Evolutionary conservation across 1,140 invertebrate genomes (phyloP), one percentile per base, ranked within the genome.

Genomic region (Carposina sasakii): DNA sequence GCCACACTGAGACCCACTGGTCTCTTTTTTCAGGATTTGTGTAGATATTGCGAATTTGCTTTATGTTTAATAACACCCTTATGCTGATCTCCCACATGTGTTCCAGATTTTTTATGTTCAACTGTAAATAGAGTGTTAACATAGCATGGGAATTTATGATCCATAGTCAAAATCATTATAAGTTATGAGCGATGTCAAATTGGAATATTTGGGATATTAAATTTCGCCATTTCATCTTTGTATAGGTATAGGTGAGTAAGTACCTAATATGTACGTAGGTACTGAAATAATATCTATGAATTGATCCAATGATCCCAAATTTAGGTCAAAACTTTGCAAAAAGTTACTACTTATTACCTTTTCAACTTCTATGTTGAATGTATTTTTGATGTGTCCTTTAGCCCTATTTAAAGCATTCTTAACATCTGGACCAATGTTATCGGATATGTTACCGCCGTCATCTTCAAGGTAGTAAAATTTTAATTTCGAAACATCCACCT

Each of bases 391-490:
- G 56, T 92, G 85, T 31, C 73, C 65, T 21, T 87, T 86, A 22
- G 94, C 88, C 60, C 89, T 90, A 22, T 85, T 73, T 51, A 95
- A 88, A 19, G 90, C 90, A n/a, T 74, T 73, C 59, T 88, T 88
- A 12, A 95, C 87, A 57, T 95, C 91, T 28, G 81, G 61, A 45
- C 90, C 87, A 1, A 95, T 88, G 6, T 85, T 81, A 21, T 87
- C 86, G 17, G 89, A 85, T 6, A 92, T 71, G 12, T 89, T 86
- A 26, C 90, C 87, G 10, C 89, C 88, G 58, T 93, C 91, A 48
- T 92, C 89, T 55, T 93, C 89, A 87, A 95, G 90, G 58, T 93
- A 96, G 73, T 90, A 96, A 63, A 93, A 89, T 49, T 90, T 91
- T 22, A 97, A 67, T 39, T 91, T 87, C 15, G 85, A 87, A 2